A percentile compares a stretch with the other conserved stretches of the same genome.
These are phyloP conservation scores for Pseudorhombus dupliciocellatus DNA, from an alignment of 2,113 vertebrate species.

Conservation along the genomic window DNA sequence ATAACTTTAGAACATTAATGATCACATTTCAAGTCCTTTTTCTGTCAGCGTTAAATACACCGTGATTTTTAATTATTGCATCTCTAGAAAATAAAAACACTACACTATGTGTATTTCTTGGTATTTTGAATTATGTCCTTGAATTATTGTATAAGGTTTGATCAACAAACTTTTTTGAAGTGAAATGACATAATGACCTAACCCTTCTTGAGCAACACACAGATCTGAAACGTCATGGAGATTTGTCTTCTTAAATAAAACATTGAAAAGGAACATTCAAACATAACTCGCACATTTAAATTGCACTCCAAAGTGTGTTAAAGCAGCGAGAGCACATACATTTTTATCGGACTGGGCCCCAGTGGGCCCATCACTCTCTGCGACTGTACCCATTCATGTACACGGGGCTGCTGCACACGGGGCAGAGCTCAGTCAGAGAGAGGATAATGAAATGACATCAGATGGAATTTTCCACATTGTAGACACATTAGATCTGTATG, in stretches of 20 bases:
- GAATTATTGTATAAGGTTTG: neutral
- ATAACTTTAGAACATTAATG: neutral
- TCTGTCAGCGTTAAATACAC: neutral
- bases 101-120: neutral
- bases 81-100: neutral
- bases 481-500: conserved; percentile 42
- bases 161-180: conserved; percentile 1
- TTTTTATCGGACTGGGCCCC: conserved; percentile 19
- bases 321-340: conserved; percentile 9
- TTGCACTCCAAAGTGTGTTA: neutral
- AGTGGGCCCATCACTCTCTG: neutral
- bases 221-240: neutral
- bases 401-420: neutral
- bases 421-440: neutral
- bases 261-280: conserved; percentile 40
- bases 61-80: neutral
- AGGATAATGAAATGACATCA: conserved; percentile 32
- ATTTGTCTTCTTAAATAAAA: conserved; percentile 16
- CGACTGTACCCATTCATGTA: conserved; percentile 30
- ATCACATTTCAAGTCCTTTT: too few species aligned
- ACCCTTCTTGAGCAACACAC: neutral
- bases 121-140: neutral
- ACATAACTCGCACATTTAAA: conserved; percentile 12
- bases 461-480: conserved; percentile 55
- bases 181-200: neutral